Percentiles rank a stretch among this genome's conserved stretches.
Conservation (phyloP, 2,797 vertebrate genomes). For the Enteromius treurensis region DNA sequence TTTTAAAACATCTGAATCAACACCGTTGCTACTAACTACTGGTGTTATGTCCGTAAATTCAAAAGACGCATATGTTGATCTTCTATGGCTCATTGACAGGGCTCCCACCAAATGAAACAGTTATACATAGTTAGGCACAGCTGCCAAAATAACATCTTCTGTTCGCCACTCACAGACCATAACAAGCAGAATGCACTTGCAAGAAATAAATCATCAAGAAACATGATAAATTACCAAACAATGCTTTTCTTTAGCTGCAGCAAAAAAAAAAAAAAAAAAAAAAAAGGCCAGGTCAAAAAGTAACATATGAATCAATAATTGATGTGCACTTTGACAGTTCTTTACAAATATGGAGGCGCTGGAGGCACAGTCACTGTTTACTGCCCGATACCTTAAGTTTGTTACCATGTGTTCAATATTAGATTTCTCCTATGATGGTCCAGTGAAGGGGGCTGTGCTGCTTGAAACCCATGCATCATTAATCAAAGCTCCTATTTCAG, state of each 20-base stretch:
- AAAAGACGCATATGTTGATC: constrained; percentile 8
- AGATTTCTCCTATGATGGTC: constrained; percentile 75
- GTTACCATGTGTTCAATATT: constrained; percentile 53
- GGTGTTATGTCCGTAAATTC: constrained; percentile 11
- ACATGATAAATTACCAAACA: constrained; percentile 56
- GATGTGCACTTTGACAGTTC: constrained; percentile 65
- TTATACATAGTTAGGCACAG: constrained; percentile 7
- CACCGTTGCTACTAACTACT: constrained; percentile 9
- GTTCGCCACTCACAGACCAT: constrained; percentile 60
- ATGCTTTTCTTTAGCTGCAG: constrained; percentile 44
- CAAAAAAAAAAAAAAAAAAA: neutral
- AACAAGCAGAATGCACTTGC: constrained; percentile 65
- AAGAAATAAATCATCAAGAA: constrained; percentile 71
- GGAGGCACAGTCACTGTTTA: constrained; percentile 46
- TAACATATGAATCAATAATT: constrained; percentile 60
- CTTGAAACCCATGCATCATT: constrained; percentile 68
- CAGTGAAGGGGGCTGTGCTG: constrained; percentile 68
- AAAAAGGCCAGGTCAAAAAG: constrained; percentile 23
- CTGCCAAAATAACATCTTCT: constrained; percentile 62
- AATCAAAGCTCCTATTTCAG: constrained; percentile 48
- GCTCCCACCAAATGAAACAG: constrained; percentile 4
- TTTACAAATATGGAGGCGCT: constrained; percentile 61
- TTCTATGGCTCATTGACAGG: constrained; percentile 28
- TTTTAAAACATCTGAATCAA: constrained; percentile 17
- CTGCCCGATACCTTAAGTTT: constrained; percentile 49